A percentile compares a stretch with the other conserved stretches of the same genome.
Conservation (phyloP, 2,113 vertebrate species). For the Syrmaticus mikado region DNA sequence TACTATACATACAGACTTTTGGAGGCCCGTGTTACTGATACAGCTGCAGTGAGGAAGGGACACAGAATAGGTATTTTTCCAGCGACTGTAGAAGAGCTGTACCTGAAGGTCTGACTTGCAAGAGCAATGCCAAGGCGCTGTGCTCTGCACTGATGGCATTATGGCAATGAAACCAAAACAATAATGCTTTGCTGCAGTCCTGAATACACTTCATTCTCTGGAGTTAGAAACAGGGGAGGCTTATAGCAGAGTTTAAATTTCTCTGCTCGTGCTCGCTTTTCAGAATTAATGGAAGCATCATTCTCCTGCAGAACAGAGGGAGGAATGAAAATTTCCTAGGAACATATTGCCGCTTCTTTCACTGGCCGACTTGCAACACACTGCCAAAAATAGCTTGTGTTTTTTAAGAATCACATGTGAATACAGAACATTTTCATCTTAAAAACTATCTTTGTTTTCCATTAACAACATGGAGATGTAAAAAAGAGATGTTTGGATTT, state of each 20-base stretch:
- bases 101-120: background rate
- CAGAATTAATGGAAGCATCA: slow-evolving; percentile 47
- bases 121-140: background rate
- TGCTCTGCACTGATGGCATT: background rate
- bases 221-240: background rate
- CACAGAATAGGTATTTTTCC: background rate
- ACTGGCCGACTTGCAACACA: slow-evolving; percentile 58
- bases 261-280: slow-evolving; percentile 48
- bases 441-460: slow-evolving; percentile 39
- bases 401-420: slow-evolving; percentile 60
- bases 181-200: background rate
- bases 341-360: slow-evolving; percentile 70
- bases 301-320: slow-evolving; percentile 60
- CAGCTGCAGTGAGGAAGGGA: background rate
- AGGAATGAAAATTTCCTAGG: slow-evolving; percentile 64
- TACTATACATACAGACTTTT: fast-evolving
- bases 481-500: slow-evolving; percentile 21
- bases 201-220: background rate
- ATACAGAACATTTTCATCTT: slow-evolving; percentile 56
- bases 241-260: slow-evolving; percentile 23
- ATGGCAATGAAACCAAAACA: background rate
- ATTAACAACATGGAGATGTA: slow-evolving; percentile 33
- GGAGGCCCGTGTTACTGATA: background rate
- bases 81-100: background rate
- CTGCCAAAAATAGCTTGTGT: slow-evolving; percentile 63